These are phyloP conservation scores for Brachycybe producta DNA, from an alignment of 2,888 invertebrate species.

Conservation along the genomic window DNA sequence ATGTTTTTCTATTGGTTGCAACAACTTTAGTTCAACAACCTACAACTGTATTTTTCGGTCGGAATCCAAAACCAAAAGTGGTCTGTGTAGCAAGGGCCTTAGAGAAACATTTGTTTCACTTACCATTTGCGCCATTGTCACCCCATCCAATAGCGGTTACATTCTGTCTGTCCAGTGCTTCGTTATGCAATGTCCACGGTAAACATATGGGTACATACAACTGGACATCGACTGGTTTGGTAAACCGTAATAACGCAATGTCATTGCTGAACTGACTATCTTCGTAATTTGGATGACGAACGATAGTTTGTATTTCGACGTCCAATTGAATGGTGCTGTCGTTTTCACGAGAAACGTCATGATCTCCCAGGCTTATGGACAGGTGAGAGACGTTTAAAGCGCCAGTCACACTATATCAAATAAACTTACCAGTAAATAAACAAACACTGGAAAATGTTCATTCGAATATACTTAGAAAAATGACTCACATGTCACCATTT, in stretches of 20 bases:
- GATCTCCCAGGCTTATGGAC: too few relatives aligned
- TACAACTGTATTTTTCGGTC: too few relatives aligned
- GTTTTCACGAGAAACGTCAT: too few relatives aligned
- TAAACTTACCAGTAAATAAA: too few relatives aligned
- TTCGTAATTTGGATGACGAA: slow-evolving; percentile 6
- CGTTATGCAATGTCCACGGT: background rate
- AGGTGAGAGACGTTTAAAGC: too few relatives aligned
- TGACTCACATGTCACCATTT: background rate
- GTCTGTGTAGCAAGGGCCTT: too few relatives aligned
- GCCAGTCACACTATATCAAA: too few relatives aligned
- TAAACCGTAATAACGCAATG: background rate
- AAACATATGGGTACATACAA: background rate
- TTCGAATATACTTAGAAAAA: too few relatives aligned
- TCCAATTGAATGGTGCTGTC: background rate
- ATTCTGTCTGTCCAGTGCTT: background rate
- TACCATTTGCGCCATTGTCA: background rate
- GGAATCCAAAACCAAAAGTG: too few relatives aligned
- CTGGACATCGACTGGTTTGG: background rate
- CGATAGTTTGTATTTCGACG: background rate
- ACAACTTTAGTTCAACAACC: too few relatives aligned
- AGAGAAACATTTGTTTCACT: background rate
- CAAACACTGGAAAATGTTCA: too few relatives aligned
- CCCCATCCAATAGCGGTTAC: slow-evolving; percentile 8
- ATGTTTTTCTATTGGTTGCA: too few relatives aligned
- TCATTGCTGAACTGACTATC: background rate